Percentiles rank a stretch among this genome's conserved stretches.
These are phyloP conservation scores for Aporophyla lueneburgensis DNA, from an alignment of 2,888 invertebrate genomes.

Conservation along the genomic window DNA sequence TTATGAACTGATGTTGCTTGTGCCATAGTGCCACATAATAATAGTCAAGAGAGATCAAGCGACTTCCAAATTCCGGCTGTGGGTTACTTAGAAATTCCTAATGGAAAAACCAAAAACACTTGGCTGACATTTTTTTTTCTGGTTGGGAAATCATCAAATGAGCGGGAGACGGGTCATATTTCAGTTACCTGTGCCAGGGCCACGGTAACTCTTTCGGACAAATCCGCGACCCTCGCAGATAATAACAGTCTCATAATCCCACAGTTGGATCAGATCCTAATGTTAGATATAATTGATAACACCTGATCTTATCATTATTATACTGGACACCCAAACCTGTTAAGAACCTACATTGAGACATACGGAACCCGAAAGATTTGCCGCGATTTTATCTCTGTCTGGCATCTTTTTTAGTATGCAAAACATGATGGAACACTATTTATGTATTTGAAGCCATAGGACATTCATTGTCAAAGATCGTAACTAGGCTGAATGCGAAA, in stretches of 20 bases:
- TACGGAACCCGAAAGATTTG: constrained; percentile 21
- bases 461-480: constrained; percentile 66
- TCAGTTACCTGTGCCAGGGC: too few relatives aligned
- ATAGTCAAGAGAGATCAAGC: too few relatives aligned
- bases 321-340: background rate
- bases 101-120: too few relatives aligned
- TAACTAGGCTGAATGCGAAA: constrained; percentile 47
- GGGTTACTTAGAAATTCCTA: too few relatives aligned
- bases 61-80: too few relatives aligned
- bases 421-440: constrained; percentile 39
- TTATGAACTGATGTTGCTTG: too few relatives aligned
- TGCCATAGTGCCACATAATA: too few relatives aligned
- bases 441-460: constrained; percentile 56
- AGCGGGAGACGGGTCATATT: too few relatives aligned
- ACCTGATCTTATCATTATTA: background rate
- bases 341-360: background rate
- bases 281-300: background rate
- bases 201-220: too few relatives aligned
- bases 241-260: background rate
- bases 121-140: too few relatives aligned
- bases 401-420: constrained; percentile 54
- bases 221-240: too few relatives aligned
- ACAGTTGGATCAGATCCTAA: background rate
- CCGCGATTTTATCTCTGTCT: background rate
- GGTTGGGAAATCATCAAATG: too few relatives aligned